These are phyloP conservation scores for Polyommatus icarus DNA, from an alignment of 2,888 invertebrate species.

Conservation along the genomic window DNA sequence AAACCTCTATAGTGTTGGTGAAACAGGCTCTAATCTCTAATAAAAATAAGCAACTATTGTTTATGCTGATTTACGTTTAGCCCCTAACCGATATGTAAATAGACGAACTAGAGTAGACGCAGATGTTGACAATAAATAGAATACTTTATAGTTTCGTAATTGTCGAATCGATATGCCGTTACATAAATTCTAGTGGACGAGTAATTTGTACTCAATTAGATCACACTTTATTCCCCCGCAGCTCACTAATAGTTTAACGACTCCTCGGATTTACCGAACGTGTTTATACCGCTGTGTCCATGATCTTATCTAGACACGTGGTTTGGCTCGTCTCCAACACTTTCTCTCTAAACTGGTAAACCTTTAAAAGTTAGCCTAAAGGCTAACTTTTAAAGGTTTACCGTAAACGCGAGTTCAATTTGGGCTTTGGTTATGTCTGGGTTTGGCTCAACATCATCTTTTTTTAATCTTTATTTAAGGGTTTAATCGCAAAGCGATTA, in stretches of 20 bases:
- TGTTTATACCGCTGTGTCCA: constrained; percentile 62
- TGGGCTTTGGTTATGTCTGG: background rate
- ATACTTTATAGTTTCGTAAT: constrained; percentile 15
- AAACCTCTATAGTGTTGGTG: no score
- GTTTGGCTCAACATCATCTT: background rate
- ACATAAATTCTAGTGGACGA: constrained; percentile 38
- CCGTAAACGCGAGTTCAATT: constrained; percentile 15
- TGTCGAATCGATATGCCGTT: constrained; percentile 29
- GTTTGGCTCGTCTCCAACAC: constrained; percentile 67
- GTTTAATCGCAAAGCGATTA: no score
- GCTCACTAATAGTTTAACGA: constrained; percentile 56
- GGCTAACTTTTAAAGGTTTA: no score
- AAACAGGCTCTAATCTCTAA: background rate
- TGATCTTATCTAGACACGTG: constrained; percentile 57
- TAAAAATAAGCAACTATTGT: background rate
- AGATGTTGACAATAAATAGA: constrained; percentile 27
- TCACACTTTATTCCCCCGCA: constrained; percentile 40
- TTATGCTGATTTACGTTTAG: background rate
- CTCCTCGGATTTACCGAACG: constrained; percentile 51
- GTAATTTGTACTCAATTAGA: constrained; percentile 41
- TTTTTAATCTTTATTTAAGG: no score
- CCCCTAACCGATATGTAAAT: background rate
- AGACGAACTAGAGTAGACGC: constrained; percentile 9
- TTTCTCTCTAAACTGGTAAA: constrained; percentile 49
- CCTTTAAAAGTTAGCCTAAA: constrained; percentile 29